Evolutionary conservation across 2,888 invertebrate species (phyloP), one percentile per base, ranked within the genome.

Genomic region (Pimpla rufipes): DNA sequence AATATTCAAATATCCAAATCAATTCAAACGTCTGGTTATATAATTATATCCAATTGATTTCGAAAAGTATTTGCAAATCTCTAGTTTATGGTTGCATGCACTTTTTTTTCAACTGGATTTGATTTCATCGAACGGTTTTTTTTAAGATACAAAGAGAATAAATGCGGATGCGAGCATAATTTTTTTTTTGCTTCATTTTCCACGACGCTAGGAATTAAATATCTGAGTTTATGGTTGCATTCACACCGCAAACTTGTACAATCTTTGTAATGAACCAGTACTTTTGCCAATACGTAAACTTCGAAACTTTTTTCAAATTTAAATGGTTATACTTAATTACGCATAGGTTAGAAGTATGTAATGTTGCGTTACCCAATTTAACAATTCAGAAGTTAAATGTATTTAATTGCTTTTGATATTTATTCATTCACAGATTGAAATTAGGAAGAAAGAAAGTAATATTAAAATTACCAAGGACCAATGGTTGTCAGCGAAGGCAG

Each of bases 371-470:
- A 50, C 7, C 55, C 13, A 11, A 55, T 10, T 23, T 23, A 23
- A 55, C n/a, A n/a, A 50, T 50, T 18, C 16, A 13, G 42, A 13
- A 42, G 42, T 50, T 50, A 16, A 16, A 50, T n/a, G 7, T 50
- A 2, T 50, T 42, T 42, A 13, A 50, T 7, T 7, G 18, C 18
- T 16, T 45, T 45, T 45, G 45, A 16, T 6, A 55, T 23, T 6
- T 55, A 55, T 23, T 45, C 16, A 21, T 66, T 45, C 42, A 23
- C 66, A 70, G 70, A n/a, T 35, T 10, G 40, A 70, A 70, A 70
- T 70, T 55, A 37, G 70, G 1, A n/a, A 6, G 0, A n/a, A 6
- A 35, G 18, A 21, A 55, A 37, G 40, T 47, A 21, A 37, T 21
- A 18, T 70, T 52, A 18, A 16, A 5, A 50, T 55, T 16, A 70